Evolutionary conservation across 2,113 vertebrate genomes (phyloP).

Genomic region (Nibea coibor): DNA sequence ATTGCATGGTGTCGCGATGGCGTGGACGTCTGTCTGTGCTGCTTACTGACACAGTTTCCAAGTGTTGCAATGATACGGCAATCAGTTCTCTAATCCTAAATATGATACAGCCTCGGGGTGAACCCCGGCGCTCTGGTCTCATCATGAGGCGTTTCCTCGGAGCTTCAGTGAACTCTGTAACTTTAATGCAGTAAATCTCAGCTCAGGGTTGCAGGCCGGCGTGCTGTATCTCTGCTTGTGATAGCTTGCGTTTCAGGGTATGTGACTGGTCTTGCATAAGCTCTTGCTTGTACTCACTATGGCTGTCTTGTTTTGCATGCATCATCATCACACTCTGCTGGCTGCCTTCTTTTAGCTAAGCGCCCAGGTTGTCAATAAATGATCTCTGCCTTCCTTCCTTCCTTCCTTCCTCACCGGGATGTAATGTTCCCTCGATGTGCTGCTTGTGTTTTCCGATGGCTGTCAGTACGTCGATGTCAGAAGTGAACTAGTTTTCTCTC

Average conservation of each 20-base stretch:
- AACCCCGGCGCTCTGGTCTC: neutral
- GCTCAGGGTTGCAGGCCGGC: slow-evolving; percentile 20
- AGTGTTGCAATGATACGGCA: neutral
- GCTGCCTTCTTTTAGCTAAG: slow-evolving; percentile 45
- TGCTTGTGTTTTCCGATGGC: neutral
- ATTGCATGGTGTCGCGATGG: neutral
- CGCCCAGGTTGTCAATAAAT: slow-evolving; percentile 49
- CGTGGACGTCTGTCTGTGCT: neutral
- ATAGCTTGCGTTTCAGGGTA: slow-evolving; percentile 15
- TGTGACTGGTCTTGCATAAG: slow-evolving; percentile 43
- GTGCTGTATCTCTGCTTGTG: slow-evolving; percentile 11
- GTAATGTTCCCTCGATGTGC: neutral
- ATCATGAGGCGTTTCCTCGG: neutral
- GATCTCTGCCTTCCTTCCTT: neutral
- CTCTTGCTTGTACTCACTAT: slow-evolving; percentile 28
- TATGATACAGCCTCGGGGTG: neutral
- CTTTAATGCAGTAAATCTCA: slow-evolving; percentile 8
- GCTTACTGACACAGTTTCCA: neutral
- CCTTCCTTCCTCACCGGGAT: slow-evolving; percentile 3
- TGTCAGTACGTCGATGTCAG: neutral
- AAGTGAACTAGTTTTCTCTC: neutral
- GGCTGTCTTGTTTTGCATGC: slow-evolving; percentile 41
- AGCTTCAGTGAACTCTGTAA: neutral
- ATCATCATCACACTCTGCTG: slow-evolving; percentile 48
- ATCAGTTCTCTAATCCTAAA: neutral